Evolutionary conservation across 2,888 invertebrate species (phyloP).

Genomic region (Podotricha telesiphe): DNA sequence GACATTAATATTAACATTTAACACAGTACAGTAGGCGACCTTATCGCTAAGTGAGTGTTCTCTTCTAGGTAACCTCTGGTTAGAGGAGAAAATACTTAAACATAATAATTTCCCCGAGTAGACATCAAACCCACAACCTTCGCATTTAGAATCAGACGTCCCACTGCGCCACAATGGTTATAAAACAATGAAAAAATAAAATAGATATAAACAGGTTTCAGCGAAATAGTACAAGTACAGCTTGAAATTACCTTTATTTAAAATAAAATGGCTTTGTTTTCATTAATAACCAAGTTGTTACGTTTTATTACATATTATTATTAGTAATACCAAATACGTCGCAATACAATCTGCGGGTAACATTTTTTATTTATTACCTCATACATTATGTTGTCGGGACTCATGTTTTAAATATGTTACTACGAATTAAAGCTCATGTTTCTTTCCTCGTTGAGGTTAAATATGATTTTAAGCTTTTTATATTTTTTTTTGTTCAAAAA

Average conservation of each 20-base stretch:
- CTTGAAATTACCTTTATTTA: no score
- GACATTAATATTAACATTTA: no score
- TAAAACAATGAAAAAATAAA: no score
- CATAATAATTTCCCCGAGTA: neutral
- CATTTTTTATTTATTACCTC: slow-evolving; percentile 23
- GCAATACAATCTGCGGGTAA: slow-evolving; percentile 19
- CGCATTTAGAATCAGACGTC: neutral
- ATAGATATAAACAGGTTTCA: no score
- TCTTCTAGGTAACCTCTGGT: no score
- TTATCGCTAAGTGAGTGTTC: no score
- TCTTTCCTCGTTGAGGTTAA: neutral
- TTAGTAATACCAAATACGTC: slow-evolving; percentile 21
- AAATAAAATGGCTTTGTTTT: neutral
- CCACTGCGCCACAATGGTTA: no score
- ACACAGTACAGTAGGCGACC: no score
- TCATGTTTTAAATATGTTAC: slow-evolving; percentile 9
- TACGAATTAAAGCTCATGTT: slow-evolving; percentile 16
- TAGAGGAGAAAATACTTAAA: no score
- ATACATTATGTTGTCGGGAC: slow-evolving; percentile 17
- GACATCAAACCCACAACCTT: no score
- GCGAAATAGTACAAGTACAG: no score
- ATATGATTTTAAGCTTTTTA: neutral
- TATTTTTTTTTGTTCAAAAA: no score
- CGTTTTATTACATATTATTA: slow-evolving; percentile 21
- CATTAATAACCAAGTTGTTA: neutral